These are phyloP conservation scores for Phyto melanocephala DNA, from an alignment of 2,888 invertebrate genomes.

Conservation along the genomic window DNA sequence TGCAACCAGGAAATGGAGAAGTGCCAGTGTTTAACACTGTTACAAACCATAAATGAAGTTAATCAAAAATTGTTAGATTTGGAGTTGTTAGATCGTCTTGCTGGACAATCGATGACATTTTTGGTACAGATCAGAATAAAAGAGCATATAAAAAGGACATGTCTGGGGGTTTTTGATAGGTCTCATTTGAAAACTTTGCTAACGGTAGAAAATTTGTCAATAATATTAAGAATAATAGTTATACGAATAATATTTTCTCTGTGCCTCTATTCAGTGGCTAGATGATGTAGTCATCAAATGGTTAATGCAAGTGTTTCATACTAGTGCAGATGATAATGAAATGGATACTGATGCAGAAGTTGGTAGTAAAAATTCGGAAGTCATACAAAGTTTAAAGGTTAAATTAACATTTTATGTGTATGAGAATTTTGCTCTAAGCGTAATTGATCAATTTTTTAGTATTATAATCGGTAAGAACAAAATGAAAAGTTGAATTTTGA, in stretches of 20 bases:
- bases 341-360: conserved; percentile 78
- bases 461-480: conserved; percentile 88
- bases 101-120: conserved; percentile 90
- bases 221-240: no score
- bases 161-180: conserved; percentile 91
- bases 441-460: conserved; percentile 95
- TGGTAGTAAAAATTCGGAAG: conserved; percentile 81
- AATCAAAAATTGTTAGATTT: conserved; percentile 89
- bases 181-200: conserved; percentile 88
- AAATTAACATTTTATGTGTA: conserved; percentile 90
- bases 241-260: no score
- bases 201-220: conserved; percentile 80
- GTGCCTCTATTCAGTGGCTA: conserved; percentile 85
- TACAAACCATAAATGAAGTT: conserved; percentile 85
- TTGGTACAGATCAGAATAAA: conserved; percentile 91
- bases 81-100: conserved; percentile 88
- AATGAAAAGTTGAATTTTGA: background rate
- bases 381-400: conserved; percentile 85
- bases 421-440: conserved; percentile 91
- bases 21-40: conserved; percentile 82
- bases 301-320: conserved; percentile 89
- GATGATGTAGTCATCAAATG: conserved; percentile 91
- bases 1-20: conserved; percentile 83
- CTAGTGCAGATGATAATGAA: conserved; percentile 80
- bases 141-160: conserved; percentile 89